phyloP scores from a whole-genome alignment of 2,113 vertebrate species.

The Gambusia affinis region DNA sequence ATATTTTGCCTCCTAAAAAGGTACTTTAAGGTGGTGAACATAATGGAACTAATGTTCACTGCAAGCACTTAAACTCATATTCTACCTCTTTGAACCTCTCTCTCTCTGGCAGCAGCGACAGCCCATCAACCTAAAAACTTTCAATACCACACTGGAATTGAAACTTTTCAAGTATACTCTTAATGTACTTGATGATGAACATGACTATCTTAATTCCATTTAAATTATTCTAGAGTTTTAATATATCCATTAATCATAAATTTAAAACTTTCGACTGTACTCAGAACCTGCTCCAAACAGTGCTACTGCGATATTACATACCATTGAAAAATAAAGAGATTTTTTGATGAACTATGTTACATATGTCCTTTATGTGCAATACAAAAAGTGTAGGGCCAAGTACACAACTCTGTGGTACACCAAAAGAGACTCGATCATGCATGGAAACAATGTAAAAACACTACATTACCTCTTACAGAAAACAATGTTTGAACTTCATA shows the following conservation, averaged over 20 bases:
- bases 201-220: too few species aligned
- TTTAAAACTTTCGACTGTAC: too few species aligned
- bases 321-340: too few species aligned
- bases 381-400: neutral
- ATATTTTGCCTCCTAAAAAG: neutral
- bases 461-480: neutral
- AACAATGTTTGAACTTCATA: neutral
- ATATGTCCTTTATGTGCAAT: too few species aligned
- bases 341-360: too few species aligned
- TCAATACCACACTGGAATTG: conserved; percentile 30
- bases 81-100: neutral
- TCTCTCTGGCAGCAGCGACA: conserved; percentile 41
- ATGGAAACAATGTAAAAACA: neutral
- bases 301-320: too few species aligned
- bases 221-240: too few species aligned
- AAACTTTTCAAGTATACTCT: too few species aligned
- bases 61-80: neutral
- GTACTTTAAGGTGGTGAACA: neutral
- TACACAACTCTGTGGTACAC: neutral
- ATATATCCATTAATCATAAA: too few species aligned
- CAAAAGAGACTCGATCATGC: too few species aligned
- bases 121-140: conserved; percentile 24
- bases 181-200: too few species aligned
- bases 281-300: too few species aligned
- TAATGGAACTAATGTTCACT: conserved; percentile 19